A percentile compares a stretch with the other conserved stretches of the same genome.
These are phyloP conservation scores for Eupithecia insigniata DNA, from an alignment of 2,888 invertebrate species.

Conservation along the genomic window DNA sequence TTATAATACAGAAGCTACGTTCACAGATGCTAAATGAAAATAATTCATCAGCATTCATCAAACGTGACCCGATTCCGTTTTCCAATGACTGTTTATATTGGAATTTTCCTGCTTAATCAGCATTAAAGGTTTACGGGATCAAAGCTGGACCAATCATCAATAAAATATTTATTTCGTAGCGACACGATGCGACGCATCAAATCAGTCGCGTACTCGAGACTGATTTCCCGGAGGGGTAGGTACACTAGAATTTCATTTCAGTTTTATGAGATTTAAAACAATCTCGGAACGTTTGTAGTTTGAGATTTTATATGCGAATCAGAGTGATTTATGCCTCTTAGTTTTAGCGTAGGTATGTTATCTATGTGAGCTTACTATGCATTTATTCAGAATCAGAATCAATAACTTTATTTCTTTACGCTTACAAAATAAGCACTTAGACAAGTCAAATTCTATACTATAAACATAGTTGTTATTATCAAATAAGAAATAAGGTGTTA, in stretches of 20 bases:
- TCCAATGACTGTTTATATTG: constrained; percentile 16
- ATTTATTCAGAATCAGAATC: too few relatives aligned
- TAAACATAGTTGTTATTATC: too few relatives aligned
- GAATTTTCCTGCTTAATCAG: constrained; percentile 48
- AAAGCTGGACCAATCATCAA: constrained; percentile 60
- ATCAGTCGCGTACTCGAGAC: constrained; percentile 58
- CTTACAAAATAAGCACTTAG: too few relatives aligned
- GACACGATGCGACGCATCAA: constrained; percentile 53
- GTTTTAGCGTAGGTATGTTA: background rate
- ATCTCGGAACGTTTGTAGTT: constrained; percentile 32
- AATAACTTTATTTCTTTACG: too few relatives aligned
- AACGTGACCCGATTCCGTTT: constrained; percentile 19
- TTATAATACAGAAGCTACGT: background rate
- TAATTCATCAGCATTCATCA: constrained; percentile 15
- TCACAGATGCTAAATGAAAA: constrained; percentile 2
- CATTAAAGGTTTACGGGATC: constrained; percentile 59
- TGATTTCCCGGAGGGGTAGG: constrained; percentile 69
- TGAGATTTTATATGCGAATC: background rate
- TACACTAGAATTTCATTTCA: constrained; percentile 65
- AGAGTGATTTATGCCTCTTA: background rate
- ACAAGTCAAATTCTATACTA: too few relatives aligned
- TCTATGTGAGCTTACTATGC: background rate
- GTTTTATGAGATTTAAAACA: constrained; percentile 61
- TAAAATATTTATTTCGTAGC: constrained; percentile 67
- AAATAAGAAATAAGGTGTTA: too few relatives aligned